Conservation (phyloP, 2,888 invertebrate genomes). For the Lutraria lutraria region DNA sequence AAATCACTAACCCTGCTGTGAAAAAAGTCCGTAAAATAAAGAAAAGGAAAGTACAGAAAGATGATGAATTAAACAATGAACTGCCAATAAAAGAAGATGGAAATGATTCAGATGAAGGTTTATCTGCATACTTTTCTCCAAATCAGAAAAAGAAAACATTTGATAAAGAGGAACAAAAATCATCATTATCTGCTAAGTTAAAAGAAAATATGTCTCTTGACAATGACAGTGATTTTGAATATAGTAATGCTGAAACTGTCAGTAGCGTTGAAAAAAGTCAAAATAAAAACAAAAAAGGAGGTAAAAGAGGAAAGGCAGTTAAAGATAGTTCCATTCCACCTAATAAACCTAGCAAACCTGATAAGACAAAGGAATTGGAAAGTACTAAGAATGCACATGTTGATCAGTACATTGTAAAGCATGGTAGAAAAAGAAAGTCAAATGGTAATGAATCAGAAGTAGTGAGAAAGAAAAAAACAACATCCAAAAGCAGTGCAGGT, state of each 20-base stretch:
- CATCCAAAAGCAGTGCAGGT: not conserved
- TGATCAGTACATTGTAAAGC: not conserved
- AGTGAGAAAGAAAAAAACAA: not conserved
- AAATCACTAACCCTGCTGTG: not conserved
- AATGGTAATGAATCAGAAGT: not conserved
- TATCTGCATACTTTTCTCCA: constrained; percentile 4
- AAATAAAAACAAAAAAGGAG: not conserved
- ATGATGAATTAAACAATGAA: not conserved
- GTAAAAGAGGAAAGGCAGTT: not conserved
- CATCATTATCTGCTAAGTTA: not conserved
- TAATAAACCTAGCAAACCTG: not conserved
- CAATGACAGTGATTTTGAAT: not conserved
- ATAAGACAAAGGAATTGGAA: not conserved
- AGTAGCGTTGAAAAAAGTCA: not conserved
- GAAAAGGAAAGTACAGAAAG: not conserved
- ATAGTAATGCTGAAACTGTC: not conserved
- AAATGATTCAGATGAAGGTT: not conserved
- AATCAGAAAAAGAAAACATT: not conserved
- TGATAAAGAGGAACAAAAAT: not conserved
- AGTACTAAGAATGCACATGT: not conserved
- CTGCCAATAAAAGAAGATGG: not conserved
- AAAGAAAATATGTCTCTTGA: not conserved
- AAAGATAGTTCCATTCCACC: not conserved
- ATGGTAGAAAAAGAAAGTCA: constrained; percentile 20
- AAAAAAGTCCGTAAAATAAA: not conserved